Conservation (phyloP, 2,113 vertebrate species). For the Bos indicus region DNA sequence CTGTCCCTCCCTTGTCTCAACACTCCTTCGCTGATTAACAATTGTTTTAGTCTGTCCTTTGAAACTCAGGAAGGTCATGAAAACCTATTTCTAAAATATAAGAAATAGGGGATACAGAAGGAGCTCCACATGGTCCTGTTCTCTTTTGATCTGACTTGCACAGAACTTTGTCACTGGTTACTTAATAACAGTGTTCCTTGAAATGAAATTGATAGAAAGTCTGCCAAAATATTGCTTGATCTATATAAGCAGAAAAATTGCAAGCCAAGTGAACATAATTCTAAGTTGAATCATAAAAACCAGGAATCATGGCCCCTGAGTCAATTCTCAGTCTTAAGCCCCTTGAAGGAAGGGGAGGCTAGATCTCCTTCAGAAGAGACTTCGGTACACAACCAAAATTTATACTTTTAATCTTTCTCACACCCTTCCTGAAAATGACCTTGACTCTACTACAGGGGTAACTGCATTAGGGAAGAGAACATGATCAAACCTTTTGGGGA, state of each 20-base stretch:
- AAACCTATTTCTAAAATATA: neutral
- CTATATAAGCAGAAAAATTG: neutral
- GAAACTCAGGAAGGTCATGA: neutral
- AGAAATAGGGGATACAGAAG: neutral
- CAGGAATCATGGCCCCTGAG: neutral
- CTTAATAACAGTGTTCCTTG: neutral
- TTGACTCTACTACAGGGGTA: neutral
- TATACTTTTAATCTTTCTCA: neutral
- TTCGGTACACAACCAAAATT: neutral
- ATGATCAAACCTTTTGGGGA: neutral
- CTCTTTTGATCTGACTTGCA: neutral
- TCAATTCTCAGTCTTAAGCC: neutral
- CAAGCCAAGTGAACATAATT: fast-evolving
- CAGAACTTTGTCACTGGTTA: neutral
- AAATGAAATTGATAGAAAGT: neutral
- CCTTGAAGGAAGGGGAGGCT: neutral
- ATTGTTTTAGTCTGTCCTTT: neutral
- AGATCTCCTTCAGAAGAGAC: neutral
- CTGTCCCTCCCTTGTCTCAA: neutral
- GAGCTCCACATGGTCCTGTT: neutral
- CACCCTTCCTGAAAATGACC: neutral
- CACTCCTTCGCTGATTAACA: neutral
- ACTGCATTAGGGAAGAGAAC: neutral
- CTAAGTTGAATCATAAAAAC: neutral
- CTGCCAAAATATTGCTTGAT: neutral